Conservation (phyloP, 2,888 invertebrate genomes). For the Metallyticus violacea region DNA sequence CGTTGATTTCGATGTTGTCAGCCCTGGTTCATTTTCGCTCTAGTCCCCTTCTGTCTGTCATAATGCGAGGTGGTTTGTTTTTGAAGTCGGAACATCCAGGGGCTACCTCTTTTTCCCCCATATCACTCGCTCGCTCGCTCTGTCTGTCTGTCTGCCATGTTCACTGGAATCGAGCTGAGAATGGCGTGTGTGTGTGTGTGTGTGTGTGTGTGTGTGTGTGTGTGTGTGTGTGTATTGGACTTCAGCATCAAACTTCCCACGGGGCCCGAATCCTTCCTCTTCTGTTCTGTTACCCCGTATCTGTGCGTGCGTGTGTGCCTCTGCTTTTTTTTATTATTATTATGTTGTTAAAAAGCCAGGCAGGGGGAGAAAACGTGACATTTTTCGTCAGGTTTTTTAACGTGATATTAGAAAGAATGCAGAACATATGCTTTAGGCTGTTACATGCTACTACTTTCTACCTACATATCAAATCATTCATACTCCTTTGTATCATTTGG, state of each 20-base stretch:
- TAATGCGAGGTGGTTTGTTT: not conserved
- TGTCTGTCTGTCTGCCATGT: not conserved
- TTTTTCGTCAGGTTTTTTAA: not conserved
- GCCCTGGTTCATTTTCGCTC: not conserved
- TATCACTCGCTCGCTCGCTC: too few species aligned
- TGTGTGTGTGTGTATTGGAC: not conserved
- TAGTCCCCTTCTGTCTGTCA: not conserved
- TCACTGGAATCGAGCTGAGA: not conserved
- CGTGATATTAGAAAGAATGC: slow-evolving; percentile 8
- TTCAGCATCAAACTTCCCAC: not conserved
- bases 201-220: not conserved
- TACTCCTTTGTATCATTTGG: slow-evolving; percentile 7
- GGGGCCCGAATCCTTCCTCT: not conserved
- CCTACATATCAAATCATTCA: not conserved
- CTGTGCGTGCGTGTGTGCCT: not conserved
- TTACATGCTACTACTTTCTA: not conserved
- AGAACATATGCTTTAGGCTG: slow-evolving; percentile 15
- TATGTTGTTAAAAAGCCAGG: slow-evolving; percentile 3
- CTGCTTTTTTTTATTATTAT: not conserved
- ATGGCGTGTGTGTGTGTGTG: not conserved
- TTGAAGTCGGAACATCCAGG: not conserved
- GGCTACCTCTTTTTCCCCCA: not conserved
- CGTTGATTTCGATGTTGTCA: not conserved
- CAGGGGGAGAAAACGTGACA: not conserved
- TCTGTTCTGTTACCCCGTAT: not conserved